phyloP scores from a whole-genome alignment of 2,113 vertebrate species.

The Hypomesus transpacificus region DNA sequence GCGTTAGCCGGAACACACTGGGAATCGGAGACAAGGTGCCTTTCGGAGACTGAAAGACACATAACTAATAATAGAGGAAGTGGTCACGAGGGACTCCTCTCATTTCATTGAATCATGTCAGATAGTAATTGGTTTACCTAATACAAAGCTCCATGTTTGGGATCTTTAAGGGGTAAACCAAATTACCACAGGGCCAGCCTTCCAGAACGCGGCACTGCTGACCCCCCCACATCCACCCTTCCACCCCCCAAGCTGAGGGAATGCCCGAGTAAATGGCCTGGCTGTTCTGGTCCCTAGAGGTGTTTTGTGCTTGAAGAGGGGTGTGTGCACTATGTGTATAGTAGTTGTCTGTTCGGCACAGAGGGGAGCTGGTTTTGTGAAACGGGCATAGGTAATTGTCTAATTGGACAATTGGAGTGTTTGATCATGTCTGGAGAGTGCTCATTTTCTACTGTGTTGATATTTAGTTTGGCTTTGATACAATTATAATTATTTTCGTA shows the following conservation, averaged over 20 bases:
- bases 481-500: no score
- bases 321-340: no score
- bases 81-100: constrained; percentile 55
- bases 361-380: not conserved
- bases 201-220: constrained; percentile 8
- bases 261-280: no score
- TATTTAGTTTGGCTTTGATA: not conserved
- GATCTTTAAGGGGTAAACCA: constrained; percentile 56
- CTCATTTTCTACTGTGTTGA: not conserved
- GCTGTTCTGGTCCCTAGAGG: no score
- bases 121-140: constrained; percentile 72
- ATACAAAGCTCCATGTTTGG: constrained; percentile 55
- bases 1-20: constrained; percentile 50
- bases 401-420: no score
- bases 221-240: constrained; percentile 30
- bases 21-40: constrained; percentile 61
- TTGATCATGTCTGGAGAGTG: not conserved
- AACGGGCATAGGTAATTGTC: no score
- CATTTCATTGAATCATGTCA: constrained; percentile 64
- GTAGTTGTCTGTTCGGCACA: not conserved
- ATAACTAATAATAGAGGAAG: constrained; percentile 63
- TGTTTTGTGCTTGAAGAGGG: no score
- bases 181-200: constrained; percentile 60
- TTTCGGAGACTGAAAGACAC: constrained; percentile 46
- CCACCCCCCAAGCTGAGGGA: not conserved